Evolutionary conservation across 2,888 invertebrate genomes (phyloP).

Genomic region (Aromia moschata): DNA sequence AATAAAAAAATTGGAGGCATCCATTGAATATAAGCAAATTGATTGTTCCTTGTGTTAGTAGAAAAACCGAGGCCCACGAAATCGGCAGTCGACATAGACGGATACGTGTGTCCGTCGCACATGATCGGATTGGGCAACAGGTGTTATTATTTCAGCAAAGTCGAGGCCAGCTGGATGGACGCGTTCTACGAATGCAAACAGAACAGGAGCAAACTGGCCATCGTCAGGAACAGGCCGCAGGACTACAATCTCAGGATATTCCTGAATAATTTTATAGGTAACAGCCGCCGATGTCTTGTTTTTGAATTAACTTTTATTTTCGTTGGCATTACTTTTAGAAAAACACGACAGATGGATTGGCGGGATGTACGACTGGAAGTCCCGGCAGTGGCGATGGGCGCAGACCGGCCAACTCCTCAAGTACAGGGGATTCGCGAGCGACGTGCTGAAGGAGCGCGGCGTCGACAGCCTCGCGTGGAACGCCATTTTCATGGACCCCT

Average conservation of each 20-base stretch:
- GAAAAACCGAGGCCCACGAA: constrained; percentile 33
- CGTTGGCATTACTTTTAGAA: constrained; percentile 38
- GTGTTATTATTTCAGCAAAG: constrained; percentile 54
- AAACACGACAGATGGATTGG: constrained; percentile 80
- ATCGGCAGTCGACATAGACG: constrained; percentile 29
- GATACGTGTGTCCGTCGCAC: constrained; percentile 50
- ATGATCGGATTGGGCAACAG: constrained; percentile 52
- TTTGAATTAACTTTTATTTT: too few relatives aligned
- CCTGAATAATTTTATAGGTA: constrained; percentile 51
- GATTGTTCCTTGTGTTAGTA: constrained; percentile 40
- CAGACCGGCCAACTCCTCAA: constrained; percentile 73
- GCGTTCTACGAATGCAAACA: constrained; percentile 53
- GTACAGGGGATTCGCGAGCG: constrained; percentile 76
- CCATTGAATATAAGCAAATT: too few relatives aligned
- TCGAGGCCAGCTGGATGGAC: constrained; percentile 49
- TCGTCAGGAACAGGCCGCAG: constrained; percentile 47
- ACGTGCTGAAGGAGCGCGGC: constrained; percentile 63
- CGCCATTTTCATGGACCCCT: constrained; percentile 78
- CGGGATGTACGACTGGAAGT: constrained; percentile 77
- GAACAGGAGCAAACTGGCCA: constrained; percentile 49
- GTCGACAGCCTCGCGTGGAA: constrained; percentile 68
- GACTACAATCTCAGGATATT: constrained; percentile 51
- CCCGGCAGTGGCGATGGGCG: constrained; percentile 80
- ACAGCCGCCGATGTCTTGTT: too few relatives aligned
- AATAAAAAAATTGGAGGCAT: too few relatives aligned